Evolutionary conservation across 2,888 invertebrate species (phyloP), one percentile per base, ranked within the genome.

Genomic region (Frankliniella intonsa): DNA sequence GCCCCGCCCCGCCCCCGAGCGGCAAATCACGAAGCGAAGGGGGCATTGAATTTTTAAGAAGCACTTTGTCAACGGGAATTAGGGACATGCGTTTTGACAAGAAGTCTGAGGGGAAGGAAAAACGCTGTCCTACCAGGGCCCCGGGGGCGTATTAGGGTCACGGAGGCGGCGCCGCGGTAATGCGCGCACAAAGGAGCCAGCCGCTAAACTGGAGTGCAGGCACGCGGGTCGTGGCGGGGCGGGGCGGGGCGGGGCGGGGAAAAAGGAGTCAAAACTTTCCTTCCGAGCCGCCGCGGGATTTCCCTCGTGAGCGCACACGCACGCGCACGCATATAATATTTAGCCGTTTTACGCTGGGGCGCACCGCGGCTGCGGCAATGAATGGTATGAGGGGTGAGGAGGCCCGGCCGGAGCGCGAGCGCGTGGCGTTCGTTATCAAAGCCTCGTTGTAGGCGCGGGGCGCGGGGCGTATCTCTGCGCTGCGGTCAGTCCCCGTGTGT

Each of bases 21-120:
- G 65, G 55, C 55, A 17, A 17, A 17, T 19, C 19, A 22, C 69
- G n/a, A n/a, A 22, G 11, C 69, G 69, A 11, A 22, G 25, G 22
- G 69, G 22, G 25, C 69, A 76, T 76, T 76, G 22, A 76, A 76
- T 76, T 76, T 76, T 76, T 76, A 76, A 76, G 69, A 12, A 76
- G 69, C 69, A 76, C 69, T 76, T 76, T 76, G 69, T 76, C 69
- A 25, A 12, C 69, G 25, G 22, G 69, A 22, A 76, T 76, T 76
- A 76, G 69, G 69, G 69, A 25, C 22, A 22, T 25, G 69, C 25
- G 69, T 9, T 76, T 22, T 25, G 69, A 76, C 69, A 22, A 25
- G 38, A 38, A 38, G 38, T 38, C 38, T 38, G 38, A 38, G 38
- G 38, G 38, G 38, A 38, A 5, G 38, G 38, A 38, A 38, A 38